Evolutionary conservation across 2,113 vertebrate species (phyloP).

Genomic region (Onychostruthus taczanowskii): DNA sequence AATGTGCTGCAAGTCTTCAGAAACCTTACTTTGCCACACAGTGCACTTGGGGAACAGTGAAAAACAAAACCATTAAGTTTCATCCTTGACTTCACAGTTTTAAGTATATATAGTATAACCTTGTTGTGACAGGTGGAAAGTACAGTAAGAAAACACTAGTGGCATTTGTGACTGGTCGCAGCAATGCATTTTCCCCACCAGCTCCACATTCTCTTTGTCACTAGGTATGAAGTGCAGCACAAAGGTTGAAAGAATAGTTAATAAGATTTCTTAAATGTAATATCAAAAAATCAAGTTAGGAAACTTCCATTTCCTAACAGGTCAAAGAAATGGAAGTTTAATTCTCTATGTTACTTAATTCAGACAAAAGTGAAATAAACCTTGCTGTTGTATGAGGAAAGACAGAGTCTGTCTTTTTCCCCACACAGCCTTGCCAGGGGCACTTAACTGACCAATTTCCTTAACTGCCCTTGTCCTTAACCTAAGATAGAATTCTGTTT

Average conservation of each 20-base stretch:
- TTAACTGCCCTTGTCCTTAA: not conserved
- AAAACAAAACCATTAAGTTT: not conserved
- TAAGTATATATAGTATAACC: not conserved
- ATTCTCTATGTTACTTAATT: not conserved
- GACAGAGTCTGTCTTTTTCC: not conserved
- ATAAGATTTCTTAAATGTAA: not conserved
- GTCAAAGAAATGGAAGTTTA: not conserved
- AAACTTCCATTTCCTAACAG: not conserved
- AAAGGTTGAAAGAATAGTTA: not conserved
- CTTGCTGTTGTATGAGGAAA: not conserved
- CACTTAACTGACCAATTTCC: not conserved
- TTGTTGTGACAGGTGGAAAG: not conserved
- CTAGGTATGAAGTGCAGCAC: not conserved
- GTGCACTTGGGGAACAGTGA: not conserved
- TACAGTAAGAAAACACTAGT: not conserved
- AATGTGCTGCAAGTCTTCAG: not conserved
- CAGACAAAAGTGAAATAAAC: not conserved
- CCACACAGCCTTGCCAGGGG: not conserved
- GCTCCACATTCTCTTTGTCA: not conserved
- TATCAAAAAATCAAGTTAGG: not conserved
- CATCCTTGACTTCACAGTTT: not conserved
- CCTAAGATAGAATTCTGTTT: not conserved
- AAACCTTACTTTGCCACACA: not conserved
- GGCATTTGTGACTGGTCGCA: not conserved
- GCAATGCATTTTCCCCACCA: not conserved